Conservation (phyloP, 1,140 invertebrate species). For the Zaprionus ghesquierei region DNA sequence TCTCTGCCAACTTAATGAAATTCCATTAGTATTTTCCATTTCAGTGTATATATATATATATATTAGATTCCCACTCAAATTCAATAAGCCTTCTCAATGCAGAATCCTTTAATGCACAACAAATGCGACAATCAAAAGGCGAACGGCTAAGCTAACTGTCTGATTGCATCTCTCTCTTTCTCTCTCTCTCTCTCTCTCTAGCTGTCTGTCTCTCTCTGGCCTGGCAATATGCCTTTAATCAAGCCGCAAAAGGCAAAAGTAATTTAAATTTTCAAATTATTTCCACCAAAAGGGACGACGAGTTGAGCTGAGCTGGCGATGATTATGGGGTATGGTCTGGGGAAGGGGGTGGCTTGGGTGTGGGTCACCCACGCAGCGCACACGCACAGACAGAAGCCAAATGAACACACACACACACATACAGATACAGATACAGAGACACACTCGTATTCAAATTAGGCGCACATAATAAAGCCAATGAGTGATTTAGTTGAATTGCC, state of each 20-base stretch:
- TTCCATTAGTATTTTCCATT: no score
- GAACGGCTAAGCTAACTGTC: background rate
- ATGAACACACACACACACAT: background rate
- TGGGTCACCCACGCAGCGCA: slow-evolving; percentile 7
- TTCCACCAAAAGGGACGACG: slow-evolving; percentile 55
- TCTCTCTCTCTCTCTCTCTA: background rate
- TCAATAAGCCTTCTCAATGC: background rate
- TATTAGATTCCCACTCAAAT: background rate
- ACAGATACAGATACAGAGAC: background rate
- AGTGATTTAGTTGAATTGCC: slow-evolving; percentile 81
- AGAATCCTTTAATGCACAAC: background rate
- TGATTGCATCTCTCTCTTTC: background rate
- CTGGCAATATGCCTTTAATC: slow-evolving; percentile 96
- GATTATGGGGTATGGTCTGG: slow-evolving; percentile 16
- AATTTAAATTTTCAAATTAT: slow-evolving; percentile 78
- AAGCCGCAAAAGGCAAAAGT: slow-evolving; percentile 65
- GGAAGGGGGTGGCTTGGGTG: background rate
- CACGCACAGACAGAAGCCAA: background rate
- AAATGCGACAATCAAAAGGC: background rate
- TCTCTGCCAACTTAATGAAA: no score
- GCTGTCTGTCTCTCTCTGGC: slow-evolving; percentile 83
- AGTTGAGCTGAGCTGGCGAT: background rate
- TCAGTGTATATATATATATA: no score
- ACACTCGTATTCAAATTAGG: slow-evolving; percentile 73
- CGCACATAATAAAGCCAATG: slow-evolving; percentile 77